Percentiles rank a stretch among this genome's conserved stretches.
Conservation (phyloP, 2,888 invertebrate genomes). For the Aporophyla nigra region DNA sequence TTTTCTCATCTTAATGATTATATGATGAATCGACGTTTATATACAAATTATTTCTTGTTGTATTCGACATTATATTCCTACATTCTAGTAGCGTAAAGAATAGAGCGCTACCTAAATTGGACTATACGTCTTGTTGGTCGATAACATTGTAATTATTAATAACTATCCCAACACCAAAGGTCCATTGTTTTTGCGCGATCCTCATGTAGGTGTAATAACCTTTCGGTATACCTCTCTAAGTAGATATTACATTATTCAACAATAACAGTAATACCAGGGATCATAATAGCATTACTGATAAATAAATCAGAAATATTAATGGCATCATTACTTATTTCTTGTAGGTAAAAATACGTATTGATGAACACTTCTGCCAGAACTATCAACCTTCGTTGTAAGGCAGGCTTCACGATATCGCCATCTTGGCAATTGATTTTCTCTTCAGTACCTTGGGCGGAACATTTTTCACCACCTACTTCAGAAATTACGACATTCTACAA, state of each 20-base stretch:
- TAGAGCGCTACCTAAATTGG: conserved; percentile 46
- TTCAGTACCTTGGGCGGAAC: conserved; percentile 23
- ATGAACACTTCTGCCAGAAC: conserved; percentile 11
- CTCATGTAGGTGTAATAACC: conserved; percentile 25
- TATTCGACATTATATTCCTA: neutral
- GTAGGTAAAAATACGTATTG: neutral
- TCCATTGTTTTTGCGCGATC: conserved; percentile 62
- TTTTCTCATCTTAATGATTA: conserved; percentile 1
- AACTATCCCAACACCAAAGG: conserved; percentile 51
- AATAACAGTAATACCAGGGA: conserved; percentile 15
- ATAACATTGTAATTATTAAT: conserved; percentile 65
- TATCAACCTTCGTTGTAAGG: neutral
- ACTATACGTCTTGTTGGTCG: conserved; percentile 41
- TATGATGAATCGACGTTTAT: neutral
- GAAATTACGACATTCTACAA: conserved; percentile 43
- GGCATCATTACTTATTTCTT: conserved; percentile 5
- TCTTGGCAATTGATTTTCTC: conserved; percentile 14
- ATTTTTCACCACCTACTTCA: conserved; percentile 16
- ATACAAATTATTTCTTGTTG: neutral
- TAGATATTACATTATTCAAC: conserved; percentile 48
- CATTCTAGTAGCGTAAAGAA: conserved; percentile 5
- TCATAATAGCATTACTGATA: conserved; percentile 22
- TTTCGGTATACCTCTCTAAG: conserved; percentile 14
- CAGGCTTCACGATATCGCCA: conserved; percentile 15
- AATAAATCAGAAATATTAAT: conserved; percentile 29